These are phyloP conservation scores for Andrena camellia DNA, from an alignment of 2,888 invertebrate genomes.

Conservation along the genomic window DNA sequence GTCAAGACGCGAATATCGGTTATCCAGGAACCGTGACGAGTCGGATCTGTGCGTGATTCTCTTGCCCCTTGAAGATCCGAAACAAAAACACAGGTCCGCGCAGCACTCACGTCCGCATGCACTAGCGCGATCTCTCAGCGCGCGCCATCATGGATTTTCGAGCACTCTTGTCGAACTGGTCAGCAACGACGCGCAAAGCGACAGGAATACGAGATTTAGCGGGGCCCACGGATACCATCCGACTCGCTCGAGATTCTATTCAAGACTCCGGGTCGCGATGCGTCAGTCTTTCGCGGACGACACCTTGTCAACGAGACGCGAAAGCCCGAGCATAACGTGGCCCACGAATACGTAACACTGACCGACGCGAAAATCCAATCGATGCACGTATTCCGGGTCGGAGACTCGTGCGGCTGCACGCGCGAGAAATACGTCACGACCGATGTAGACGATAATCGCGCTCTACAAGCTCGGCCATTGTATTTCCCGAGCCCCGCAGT, in stretches of 20 bases:
- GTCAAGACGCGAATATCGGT: not conserved
- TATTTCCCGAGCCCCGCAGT: not conserved
- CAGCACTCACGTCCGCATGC: conserved; percentile 37
- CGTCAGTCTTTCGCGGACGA: not conserved
- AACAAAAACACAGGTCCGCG: conserved; percentile 23
- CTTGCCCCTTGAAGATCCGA: not conserved
- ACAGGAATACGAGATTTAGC: too few species aligned
- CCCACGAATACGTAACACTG: conserved; percentile 42
- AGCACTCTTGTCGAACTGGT: conserved; percentile 26
- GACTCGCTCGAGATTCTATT: not conserved
- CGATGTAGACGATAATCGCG: conserved; percentile 3
- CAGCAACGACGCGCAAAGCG: not conserved
- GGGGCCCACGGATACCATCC: not conserved
- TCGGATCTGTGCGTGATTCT: not conserved
- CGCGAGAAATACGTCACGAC: conserved; percentile 65
- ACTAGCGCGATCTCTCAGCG: conserved; percentile 58
- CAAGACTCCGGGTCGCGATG: not conserved
- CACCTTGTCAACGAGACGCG: conserved; percentile 8
- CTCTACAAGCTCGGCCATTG: not conserved
- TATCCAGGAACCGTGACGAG: not conserved
- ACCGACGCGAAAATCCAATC: conserved; percentile 63
- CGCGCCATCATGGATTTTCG: conserved; percentile 72
- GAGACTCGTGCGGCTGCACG: conserved; percentile 39
- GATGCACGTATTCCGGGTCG: conserved; percentile 59
- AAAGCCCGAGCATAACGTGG: conserved; percentile 37